Conservation (phyloP, 1,140 invertebrate genomes). For the Lutraria rhynchaena region DNA sequence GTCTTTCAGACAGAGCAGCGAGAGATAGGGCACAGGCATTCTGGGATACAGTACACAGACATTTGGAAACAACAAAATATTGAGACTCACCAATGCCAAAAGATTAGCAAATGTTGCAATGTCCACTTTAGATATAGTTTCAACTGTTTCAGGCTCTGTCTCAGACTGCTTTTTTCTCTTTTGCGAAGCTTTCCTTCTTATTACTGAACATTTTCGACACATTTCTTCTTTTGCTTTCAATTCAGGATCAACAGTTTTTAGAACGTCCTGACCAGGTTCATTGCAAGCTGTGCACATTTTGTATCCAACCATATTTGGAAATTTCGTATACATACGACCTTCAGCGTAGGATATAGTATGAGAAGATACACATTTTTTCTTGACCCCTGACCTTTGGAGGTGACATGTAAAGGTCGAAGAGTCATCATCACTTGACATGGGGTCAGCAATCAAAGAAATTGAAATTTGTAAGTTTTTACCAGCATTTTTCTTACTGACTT, state of each 20-base stretch:
- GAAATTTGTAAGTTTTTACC: constrained; percentile 40
- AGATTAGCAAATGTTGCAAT: constrained; percentile 57
- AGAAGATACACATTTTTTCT: constrained; percentile 26
- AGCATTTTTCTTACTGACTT: constrained; percentile 26
- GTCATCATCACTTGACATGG: constrained; percentile 1
- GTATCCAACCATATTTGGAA: constrained; percentile 62
- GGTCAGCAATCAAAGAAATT: constrained; percentile 37
- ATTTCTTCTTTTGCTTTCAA: constrained; percentile 31
- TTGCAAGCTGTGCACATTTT: constrained; percentile 60
- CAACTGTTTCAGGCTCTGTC: not conserved
- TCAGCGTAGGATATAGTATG: constrained; percentile 17
- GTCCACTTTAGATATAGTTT: constrained; percentile 45
- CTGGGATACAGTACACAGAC: not conserved
- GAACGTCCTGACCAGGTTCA: constrained; percentile 30
- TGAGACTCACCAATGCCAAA: constrained; percentile 63
- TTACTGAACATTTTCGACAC: constrained; percentile 55
- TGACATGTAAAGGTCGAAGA: not conserved
- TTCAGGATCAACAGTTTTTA: constrained; percentile 18
- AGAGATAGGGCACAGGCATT: too few species aligned
- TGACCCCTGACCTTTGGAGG: constrained; percentile 18
- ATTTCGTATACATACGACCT: constrained; percentile 39
- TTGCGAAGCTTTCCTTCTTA: constrained; percentile 22
- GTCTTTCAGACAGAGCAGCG: too few species aligned
- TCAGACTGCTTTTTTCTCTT: constrained; percentile 44
- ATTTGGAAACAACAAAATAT: not conserved